phyloP scores from a whole-genome alignment of 2,888 invertebrate genomes.

The Colostygia pectinataria region DNA sequence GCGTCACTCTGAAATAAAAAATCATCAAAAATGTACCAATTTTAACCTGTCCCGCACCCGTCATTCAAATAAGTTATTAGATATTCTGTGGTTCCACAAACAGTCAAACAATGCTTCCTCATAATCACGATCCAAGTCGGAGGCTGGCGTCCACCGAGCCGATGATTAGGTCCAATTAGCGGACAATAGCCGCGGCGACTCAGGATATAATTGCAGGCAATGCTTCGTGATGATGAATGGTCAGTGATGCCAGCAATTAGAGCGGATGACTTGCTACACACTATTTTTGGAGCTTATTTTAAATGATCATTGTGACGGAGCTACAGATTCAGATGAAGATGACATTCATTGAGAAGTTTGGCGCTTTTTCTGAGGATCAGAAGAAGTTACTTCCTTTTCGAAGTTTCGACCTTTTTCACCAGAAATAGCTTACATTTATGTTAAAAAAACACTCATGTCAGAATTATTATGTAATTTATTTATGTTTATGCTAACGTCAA shows the following conservation, averaged over 20 bases:
- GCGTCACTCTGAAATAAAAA: too few relatives aligned
- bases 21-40: too few relatives aligned
- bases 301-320: constrained; percentile 3
- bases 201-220: constrained; percentile 12
- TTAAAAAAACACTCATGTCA: too few relatives aligned
- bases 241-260: constrained; percentile 14
- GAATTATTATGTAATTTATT: too few relatives aligned
- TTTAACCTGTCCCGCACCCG: too few relatives aligned
- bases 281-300: constrained; percentile 6
- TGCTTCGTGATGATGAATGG: constrained; percentile 2
- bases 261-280: constrained; percentile 21
- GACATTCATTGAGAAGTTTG: too few relatives aligned
- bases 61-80: too few relatives aligned
- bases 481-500: too few relatives aligned
- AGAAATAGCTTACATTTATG: too few relatives aligned
- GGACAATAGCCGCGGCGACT: constrained; percentile 8
- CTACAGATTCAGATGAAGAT: not conserved
- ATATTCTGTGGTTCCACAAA: not conserved
- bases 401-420: too few relatives aligned
- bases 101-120: not conserved
- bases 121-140: not conserved
- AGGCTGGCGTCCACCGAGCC: not conserved
- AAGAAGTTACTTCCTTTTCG: too few relatives aligned
- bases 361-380: too few relatives aligned
- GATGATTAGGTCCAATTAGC: constrained; percentile 10